These are phyloP conservation scores for Oncorhynchus clarkii DNA, from an alignment of 2,113 vertebrate genomes.

Conservation along the genomic window DNA sequence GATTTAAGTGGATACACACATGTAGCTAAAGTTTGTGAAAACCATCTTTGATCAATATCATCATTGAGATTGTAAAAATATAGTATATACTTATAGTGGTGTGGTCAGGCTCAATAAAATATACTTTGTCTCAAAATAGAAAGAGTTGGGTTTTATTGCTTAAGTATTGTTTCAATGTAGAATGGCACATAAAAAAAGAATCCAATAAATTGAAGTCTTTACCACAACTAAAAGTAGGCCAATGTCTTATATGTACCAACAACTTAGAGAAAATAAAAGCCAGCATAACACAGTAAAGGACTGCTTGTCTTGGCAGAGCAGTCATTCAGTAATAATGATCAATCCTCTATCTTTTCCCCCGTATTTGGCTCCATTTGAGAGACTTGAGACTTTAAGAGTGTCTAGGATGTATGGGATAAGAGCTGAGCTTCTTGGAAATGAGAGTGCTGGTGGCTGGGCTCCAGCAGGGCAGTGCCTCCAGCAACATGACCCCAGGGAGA, in stretches of 20 bases:
- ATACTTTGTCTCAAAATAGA: too few species aligned
- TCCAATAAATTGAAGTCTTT: background rate
- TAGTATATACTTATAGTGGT: background rate
- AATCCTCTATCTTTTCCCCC: slow-evolving; percentile 40
- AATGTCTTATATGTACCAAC: background rate
- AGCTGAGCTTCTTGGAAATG: slow-evolving; percentile 45
- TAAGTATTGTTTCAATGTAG: too few species aligned
- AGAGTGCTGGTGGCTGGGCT: slow-evolving; percentile 30
- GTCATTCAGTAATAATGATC: slow-evolving; percentile 36
- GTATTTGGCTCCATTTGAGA: slow-evolving; percentile 36
- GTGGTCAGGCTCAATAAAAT: background rate
- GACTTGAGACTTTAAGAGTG: slow-evolving; percentile 34
- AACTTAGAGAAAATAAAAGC: slow-evolving; percentile 31
- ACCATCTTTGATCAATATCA: background rate
- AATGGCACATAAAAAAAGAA: too few species aligned
- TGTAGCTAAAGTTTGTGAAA: too few species aligned
- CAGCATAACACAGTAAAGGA: slow-evolving; percentile 23
- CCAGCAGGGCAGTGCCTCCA: slow-evolving; percentile 42
- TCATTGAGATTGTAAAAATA: background rate
- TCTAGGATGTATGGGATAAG: slow-evolving; percentile 46
- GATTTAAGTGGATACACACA: background rate
- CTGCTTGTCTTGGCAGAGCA: slow-evolving; percentile 51
- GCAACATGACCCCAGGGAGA: slow-evolving; percentile 41
- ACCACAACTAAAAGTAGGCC: slow-evolving; percentile 50
- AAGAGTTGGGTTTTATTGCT: too few species aligned